phyloP scores from a whole-genome alignment of 2,888 invertebrate genomes.

The Stegophylla sp. region DNA sequence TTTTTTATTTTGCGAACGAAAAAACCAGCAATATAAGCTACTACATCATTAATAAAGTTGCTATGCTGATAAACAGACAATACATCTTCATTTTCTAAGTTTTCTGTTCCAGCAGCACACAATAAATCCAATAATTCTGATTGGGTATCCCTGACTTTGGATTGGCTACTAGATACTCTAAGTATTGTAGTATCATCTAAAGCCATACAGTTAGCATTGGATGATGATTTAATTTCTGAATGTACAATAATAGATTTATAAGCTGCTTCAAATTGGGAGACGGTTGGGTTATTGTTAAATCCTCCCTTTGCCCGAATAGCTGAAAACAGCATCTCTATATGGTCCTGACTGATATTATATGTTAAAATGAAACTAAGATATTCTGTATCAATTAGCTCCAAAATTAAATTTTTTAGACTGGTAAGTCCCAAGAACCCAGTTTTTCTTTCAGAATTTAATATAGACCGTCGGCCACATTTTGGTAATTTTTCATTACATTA shows the following conservation, averaged over 20 bases:
- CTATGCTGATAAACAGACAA: slow-evolving; percentile 25
- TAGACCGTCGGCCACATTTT: background rate
- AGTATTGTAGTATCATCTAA: slow-evolving; percentile 9
- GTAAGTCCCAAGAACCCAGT: slow-evolving; percentile 8
- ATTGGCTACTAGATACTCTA: background rate
- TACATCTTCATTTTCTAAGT: background rate
- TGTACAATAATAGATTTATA: background rate
- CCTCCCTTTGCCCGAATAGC: background rate
- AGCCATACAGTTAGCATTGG: slow-evolving; percentile 18
- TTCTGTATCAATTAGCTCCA: slow-evolving; percentile 4
- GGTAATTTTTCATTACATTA: too few species aligned
- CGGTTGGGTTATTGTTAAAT: too few species aligned
- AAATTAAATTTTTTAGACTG: background rate
- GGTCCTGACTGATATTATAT: slow-evolving; percentile 2
- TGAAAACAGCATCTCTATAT: background rate
- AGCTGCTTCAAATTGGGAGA: background rate
- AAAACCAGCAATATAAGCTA: slow-evolving; percentile 26
- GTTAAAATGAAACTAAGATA: background rate
- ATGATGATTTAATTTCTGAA: slow-evolving; percentile 22
- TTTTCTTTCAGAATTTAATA: background rate
- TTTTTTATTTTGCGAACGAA: slow-evolving; percentile 18
- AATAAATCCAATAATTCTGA: slow-evolving; percentile 29
- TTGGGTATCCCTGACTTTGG: background rate
- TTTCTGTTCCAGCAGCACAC: slow-evolving; percentile 17
- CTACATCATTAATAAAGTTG: slow-evolving; percentile 34